phyloP scores from a whole-genome alignment of 1,140 invertebrate genomes.

The Drosophila hydei region DNA sequence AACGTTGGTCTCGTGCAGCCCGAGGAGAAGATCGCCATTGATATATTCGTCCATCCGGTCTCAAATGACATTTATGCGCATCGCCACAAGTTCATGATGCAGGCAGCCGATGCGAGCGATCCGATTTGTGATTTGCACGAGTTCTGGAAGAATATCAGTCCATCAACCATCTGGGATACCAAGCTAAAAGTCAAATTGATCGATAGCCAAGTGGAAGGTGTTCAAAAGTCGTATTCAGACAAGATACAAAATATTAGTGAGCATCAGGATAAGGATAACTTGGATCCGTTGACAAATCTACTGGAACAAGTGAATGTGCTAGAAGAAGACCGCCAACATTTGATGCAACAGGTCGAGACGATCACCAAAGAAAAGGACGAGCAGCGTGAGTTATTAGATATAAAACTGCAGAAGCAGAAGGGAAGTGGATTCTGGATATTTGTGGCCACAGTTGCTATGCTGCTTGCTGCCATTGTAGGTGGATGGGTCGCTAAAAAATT shows the following conservation, averaged over 20 bases:
- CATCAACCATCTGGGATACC: constrained; percentile 34
- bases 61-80: background rate
- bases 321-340: constrained; percentile 26
- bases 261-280: constrained; percentile 6
- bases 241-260: background rate
- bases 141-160: constrained; percentile 46
- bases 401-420: background rate
- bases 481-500: constrained; percentile 18
- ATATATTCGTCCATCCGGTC: constrained; percentile 53
- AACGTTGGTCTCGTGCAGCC: constrained; percentile 50
- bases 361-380: constrained; percentile 17
- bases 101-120: constrained; percentile 17
- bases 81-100: constrained; percentile 57
- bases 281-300: constrained; percentile 14
- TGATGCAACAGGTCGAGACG: constrained; percentile 26
- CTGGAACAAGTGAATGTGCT: constrained; percentile 30
- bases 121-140: constrained; percentile 10
- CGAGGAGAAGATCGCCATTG: constrained; percentile 19
- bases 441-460: background rate
- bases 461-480: constrained; percentile 20
- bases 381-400: background rate
- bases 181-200: constrained; percentile 49
- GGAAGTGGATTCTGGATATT: background rate
- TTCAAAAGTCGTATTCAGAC: background rate
- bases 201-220: background rate